Conservation (phyloP, 2,888 invertebrate genomes). For the Lobophora halterata region DNA sequence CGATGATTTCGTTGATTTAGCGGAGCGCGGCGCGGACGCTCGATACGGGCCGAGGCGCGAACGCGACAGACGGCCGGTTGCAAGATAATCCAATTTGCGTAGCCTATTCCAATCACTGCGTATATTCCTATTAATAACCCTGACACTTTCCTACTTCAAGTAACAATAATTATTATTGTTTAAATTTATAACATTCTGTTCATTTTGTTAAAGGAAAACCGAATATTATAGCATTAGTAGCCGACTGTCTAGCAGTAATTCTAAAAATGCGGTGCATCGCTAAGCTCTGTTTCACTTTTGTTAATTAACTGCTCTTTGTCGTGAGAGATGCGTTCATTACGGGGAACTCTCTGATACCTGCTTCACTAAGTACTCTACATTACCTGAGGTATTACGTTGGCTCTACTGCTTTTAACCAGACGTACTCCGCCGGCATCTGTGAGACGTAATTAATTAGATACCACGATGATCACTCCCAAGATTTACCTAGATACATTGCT, state of each 20-base stretch:
- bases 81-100: constrained; percentile 28
- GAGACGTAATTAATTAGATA: no score
- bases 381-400: constrained; percentile 4
- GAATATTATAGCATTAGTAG: constrained; percentile 1
- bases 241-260: constrained; percentile 20
- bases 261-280: constrained; percentile 18
- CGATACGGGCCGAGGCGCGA: constrained; percentile 18
- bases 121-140: constrained; percentile 18
- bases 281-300: constrained; percentile 31
- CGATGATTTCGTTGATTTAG: constrained; percentile 7
- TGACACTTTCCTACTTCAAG: background rate
- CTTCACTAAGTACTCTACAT: constrained; percentile 5
- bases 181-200: no score
- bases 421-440: no score
- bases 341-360: background rate
- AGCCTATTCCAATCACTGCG: constrained; percentile 12
- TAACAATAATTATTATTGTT: no score
- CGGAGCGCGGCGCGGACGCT: constrained; percentile 7
- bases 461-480: no score
- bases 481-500: no score
- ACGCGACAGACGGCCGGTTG: constrained; percentile 9
- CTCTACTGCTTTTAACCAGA: no score
- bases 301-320: constrained; percentile 15
- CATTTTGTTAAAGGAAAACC: constrained; percentile 2
- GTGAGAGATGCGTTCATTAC: constrained; percentile 10